These are phyloP conservation scores for Lamellibrachia satsuma DNA, from an alignment of 2,888 invertebrate genomes.

Conservation along the genomic window DNA sequence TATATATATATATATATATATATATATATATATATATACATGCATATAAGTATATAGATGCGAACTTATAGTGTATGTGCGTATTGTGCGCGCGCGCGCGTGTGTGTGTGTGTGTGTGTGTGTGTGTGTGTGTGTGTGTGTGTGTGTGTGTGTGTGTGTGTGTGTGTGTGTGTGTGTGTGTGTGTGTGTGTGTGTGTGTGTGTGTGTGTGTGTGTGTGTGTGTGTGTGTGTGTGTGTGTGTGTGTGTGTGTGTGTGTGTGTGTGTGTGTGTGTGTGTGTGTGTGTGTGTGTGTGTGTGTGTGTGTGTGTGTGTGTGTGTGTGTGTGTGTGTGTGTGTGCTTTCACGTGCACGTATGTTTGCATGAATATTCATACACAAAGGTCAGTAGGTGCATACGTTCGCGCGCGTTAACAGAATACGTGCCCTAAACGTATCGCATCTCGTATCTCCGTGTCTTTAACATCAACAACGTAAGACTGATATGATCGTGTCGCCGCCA, in stretches of 20 bases:
- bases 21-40: no score
- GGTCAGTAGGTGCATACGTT: not conserved
- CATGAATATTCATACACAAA: not conserved
- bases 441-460: not conserved
- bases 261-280: no score
- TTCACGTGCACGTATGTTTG: no score
- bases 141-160: not conserved
- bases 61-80: no score
- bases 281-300: not conserved
- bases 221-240: not conserved
- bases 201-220: not conserved
- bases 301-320: not conserved
- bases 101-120: no score
- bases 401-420: not conserved
- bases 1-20: no score
- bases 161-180: no score
- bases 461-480: not conserved
- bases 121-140: not conserved
- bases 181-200: not conserved
- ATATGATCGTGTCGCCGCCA: not conserved
- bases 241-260: not conserved
- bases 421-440: not conserved
- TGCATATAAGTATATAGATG: no score
- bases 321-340: not conserved
- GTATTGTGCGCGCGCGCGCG: no score